Base-by-base conservation (phyloP, 2,797 vertebrate species). In the Myoxocephalus aenaeus region DNA sequence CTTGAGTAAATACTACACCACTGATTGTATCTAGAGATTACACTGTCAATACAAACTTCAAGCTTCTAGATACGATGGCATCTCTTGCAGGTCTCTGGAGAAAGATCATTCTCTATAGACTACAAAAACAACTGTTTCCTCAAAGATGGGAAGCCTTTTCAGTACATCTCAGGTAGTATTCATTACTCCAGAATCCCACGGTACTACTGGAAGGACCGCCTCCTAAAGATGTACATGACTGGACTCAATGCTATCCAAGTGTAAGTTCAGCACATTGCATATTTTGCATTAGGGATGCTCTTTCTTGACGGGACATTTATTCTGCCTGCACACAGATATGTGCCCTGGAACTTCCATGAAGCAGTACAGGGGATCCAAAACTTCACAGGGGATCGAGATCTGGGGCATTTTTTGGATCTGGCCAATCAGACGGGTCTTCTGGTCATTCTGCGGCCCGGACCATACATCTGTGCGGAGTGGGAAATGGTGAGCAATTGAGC, bases 401-500 rank as follows among this genome's bases (percentile, higher is more conserved):
- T 99, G 80, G 95, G 95, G 87, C 93, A 95, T 74, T 99, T 99
- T 88, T 92, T 99, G 90, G 91, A 95, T 77, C 87, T 99, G 84
- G 96, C 96, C 53, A 96, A 96, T 36, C 90, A 96, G 87, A 96
- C 96, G 0, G 96, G 96, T 29, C 94, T 99, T 14, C 93, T 98
- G 82, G 98, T 99, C 80, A 98, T 99, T 86, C 93, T 99, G 84
- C 96, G 97, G 4, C 97, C 98, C 0, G 98, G 98, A 68, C 98
- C 98, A 2, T 99, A 99, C 92, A 99, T 99, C 94, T 99, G 98
- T 90, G 97, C 98, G 0, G 98, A 99, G 80, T 99, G 98, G 98
- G 98, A 99, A 83, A 99, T 99, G 98, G 98, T 99, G 87, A 96
- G 85, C 65, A 10, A 27, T 32, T 1, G 2, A 32, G 2, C 32